phyloP scores from a whole-genome alignment of 1,140 invertebrate genomes.

The Atopsyche davidsoni region DNA sequence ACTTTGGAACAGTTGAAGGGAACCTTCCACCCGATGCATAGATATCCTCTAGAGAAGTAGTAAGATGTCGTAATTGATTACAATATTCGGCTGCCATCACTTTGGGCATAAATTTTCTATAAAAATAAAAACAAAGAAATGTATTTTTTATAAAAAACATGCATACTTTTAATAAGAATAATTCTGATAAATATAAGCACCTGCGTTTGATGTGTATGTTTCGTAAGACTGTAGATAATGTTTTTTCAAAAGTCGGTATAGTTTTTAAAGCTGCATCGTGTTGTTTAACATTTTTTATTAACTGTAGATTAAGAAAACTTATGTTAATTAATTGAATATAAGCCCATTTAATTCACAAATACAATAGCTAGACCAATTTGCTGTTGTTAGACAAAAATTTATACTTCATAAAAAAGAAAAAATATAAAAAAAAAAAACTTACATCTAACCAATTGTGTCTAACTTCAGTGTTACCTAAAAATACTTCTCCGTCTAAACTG shows the following conservation, averaged over 20 bases:
- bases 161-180: conserved; percentile 15
- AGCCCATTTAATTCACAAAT: conserved; percentile 20
- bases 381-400: not conserved
- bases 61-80: conserved; percentile 70
- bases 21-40: conserved; percentile 58
- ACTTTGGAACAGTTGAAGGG: conserved; percentile 64
- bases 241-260: conserved; percentile 77
- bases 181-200: conserved; percentile 41
- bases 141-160: conserved; percentile 32
- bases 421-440: conserved; percentile 36
- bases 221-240: conserved; percentile 71
- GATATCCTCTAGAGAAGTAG: conserved; percentile 77
- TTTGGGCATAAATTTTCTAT: conserved; percentile 84
- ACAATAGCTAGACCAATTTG: not conserved
- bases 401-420: not conserved
- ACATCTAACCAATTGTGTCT: conserved; percentile 85
- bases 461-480: conserved; percentile 85
- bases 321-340: conserved; percentile 50
- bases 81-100: conserved; percentile 79
- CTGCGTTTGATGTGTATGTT: conserved; percentile 79
- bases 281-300: conserved; percentile 75
- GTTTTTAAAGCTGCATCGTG: conserved; percentile 65
- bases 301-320: conserved; percentile 46
- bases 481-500: conserved; percentile 79
- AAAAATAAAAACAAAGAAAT: conserved; percentile 35